Evolutionary conservation across 2,797 vertebrate species (phyloP).

Genomic region (Aplochiton taeniatus): DNA sequence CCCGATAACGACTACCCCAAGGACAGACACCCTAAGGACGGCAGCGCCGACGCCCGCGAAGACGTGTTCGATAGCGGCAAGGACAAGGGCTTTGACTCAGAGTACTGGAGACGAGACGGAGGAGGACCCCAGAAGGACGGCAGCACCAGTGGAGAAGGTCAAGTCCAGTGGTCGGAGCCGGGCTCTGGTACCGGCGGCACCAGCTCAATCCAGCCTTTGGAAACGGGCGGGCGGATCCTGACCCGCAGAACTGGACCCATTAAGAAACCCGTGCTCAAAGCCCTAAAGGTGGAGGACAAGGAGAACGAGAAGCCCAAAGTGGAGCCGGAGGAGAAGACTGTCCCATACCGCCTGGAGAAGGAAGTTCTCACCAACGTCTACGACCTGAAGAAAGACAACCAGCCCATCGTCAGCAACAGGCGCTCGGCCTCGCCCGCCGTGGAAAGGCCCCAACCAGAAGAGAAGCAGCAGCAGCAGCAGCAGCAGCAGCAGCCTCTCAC

Average conservation of each 20-base stretch:
- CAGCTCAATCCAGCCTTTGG: slow-evolving; percentile 76
- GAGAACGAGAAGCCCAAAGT: slow-evolving; percentile 91
- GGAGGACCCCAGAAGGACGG: slow-evolving; percentile 71
- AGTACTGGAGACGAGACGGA: slow-evolving; percentile 86
- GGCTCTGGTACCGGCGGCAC: slow-evolving; percentile 69
- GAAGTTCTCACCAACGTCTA: slow-evolving; percentile 81
- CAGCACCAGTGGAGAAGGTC: slow-evolving; percentile 46
- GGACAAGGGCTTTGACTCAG: slow-evolving; percentile 71
- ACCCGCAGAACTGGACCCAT: slow-evolving; percentile 91
- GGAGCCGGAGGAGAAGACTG: slow-evolving; percentile 83
- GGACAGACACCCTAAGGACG: slow-evolving; percentile 76
- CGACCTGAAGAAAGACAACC: slow-evolving; percentile 81
- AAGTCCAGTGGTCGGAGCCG: slow-evolving; percentile 81
- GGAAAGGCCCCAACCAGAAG: slow-evolving; percentile 72
- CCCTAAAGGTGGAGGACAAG: slow-evolving; percentile 97
- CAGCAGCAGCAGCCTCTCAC: slow-evolving; percentile 61
- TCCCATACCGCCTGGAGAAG: slow-evolving; percentile 82
- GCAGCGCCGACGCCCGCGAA: slow-evolving; percentile 59
- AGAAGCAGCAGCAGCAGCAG: slow-evolving; percentile 62
- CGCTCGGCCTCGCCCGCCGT: slow-evolving; percentile 71
- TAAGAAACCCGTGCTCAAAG: slow-evolving; percentile 97
- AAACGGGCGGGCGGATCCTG: slow-evolving; percentile 78
- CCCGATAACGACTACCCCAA: slow-evolving; percentile 79
- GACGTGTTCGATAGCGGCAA: slow-evolving; percentile 65
- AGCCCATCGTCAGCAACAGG: slow-evolving; percentile 59